A percentile compares a stretch with the other conserved stretches of the same genome.
Evolutionary conservation across 2,113 vertebrate species (phyloP).

Genomic region (Hepsetus odoe): DNA sequence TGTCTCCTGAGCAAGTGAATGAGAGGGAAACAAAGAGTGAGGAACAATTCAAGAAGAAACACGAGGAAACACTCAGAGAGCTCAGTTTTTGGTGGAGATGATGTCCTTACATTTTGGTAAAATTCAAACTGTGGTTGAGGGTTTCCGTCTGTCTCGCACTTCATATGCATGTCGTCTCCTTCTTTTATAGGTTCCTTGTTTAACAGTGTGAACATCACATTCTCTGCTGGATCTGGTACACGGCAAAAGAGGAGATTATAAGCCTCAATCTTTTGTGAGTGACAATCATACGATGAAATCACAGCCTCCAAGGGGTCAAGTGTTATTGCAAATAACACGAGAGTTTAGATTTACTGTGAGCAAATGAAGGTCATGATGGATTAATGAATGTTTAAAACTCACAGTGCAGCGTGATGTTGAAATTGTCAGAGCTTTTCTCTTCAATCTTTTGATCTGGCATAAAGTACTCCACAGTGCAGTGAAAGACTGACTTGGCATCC

Average conservation of each 20-base stretch:
- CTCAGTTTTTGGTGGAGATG: neutral
- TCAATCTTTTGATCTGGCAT: slow-evolving; percentile 63
- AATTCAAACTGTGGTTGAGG: slow-evolving; percentile 79
- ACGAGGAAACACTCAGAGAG: neutral
- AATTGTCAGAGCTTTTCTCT: slow-evolving; percentile 68
- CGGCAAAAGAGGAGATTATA: slow-evolving; percentile 58
- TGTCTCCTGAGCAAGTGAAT: slow-evolving; percentile 22
- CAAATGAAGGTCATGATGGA: too few species aligned
- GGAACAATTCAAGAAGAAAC: neutral
- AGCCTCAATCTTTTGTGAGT: too few species aligned
- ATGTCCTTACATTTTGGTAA: slow-evolving; percentile 64
- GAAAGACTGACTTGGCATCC: slow-evolving; percentile 76
- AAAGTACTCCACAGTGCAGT: slow-evolving; percentile 76
- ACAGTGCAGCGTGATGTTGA: slow-evolving; percentile 84
- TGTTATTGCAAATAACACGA: too few species aligned
- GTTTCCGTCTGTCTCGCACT: slow-evolving; percentile 82
- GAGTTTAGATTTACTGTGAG: too few species aligned
- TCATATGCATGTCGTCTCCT: slow-evolving; percentile 79
- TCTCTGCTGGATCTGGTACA: slow-evolving; percentile 80
- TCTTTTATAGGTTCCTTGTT: slow-evolving; percentile 77
- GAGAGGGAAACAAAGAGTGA: neutral
- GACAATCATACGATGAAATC: too few species aligned
- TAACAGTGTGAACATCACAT: slow-evolving; percentile 70
- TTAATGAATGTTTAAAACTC: slow-evolving; percentile 60
- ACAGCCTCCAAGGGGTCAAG: neutral